phyloP scores from a whole-genome alignment of 35 echinoderm and acorn worm species.

The Lytechinus variegatus region DNA sequence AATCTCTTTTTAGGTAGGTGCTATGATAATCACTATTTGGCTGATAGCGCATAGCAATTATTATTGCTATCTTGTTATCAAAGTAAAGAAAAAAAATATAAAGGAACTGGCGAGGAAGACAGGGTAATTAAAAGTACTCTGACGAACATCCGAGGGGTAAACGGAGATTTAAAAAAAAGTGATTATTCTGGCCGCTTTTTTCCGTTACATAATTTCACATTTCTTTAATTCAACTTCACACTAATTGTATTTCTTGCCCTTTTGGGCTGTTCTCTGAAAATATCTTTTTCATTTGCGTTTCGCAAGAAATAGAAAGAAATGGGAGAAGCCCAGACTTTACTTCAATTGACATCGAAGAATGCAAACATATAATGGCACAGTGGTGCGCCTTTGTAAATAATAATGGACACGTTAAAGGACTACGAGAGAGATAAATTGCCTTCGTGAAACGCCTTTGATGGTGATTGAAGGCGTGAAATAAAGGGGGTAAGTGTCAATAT shows the following conservation, averaged over 20 bases:
- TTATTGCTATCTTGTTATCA: too few species aligned
- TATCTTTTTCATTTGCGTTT: too few species aligned
- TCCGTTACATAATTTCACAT: not conserved
- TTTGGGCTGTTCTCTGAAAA: not conserved
- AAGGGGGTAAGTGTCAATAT: not conserved
- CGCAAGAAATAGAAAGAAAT: not conserved
- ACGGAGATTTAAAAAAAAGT: too few species aligned
- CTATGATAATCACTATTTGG: too few species aligned
- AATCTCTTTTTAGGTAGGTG: too few species aligned
- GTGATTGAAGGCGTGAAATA: not conserved
- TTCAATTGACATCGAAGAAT: not conserved
- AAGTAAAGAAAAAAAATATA: too few species aligned
- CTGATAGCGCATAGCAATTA: too few species aligned
- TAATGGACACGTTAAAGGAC: not conserved
- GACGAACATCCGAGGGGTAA: too few species aligned
- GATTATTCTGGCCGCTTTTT: too few species aligned
- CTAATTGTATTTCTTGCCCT: not conserved
- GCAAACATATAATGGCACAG: not conserved
- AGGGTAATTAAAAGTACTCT: too few species aligned
- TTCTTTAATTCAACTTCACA: not conserved
- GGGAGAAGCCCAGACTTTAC: not conserved
- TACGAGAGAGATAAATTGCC: not conserved
- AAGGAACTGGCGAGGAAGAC: too few species aligned
- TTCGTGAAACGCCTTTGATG: not conserved
- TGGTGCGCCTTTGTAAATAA: not conserved